Base-by-base conservation (phyloP, 35 echinoderm and acorn worm genomes). In the Anneissia japonica region DNA sequence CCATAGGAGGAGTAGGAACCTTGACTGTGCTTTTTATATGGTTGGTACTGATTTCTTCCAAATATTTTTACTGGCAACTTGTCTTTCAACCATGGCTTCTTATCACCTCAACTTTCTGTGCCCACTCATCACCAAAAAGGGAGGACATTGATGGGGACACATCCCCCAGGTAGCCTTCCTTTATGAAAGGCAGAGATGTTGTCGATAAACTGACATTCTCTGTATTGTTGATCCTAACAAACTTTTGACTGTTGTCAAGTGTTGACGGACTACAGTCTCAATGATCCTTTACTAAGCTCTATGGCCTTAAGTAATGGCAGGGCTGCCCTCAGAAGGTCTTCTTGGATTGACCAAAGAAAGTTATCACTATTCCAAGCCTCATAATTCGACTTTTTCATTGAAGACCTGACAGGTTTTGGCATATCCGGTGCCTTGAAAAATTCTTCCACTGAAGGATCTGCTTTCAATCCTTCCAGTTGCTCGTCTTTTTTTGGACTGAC, bases 391-490 rank as follows among this genome's bases (percentile, higher is more conserved):
- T n/a, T n/a, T n/a, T n/a, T n/a, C n/a, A n/a, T n/a, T n/a, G n/a
- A n/a, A n/a, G n/a, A n/a, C n/a, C n/a, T n/a, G n/a, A n/a, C n/a
- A n/a, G n/a, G n/a, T n/a, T n/a, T n/a, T n/a, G n/a, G n/a, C n/a
- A n/a, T n/a, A n/a, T n/a, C n/a, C n/a, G n/a, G n/a, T 6, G 84
- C 84, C 34, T 86, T 86, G 35, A 86, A 86, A 86, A 30, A 86
- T 37, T 39, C 4, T 23, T 3, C 35, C n/a, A 86, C 74, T 38
- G 74, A 86, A n/a, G 37, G 29, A 77, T 86, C 74, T 12, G 74
- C 74, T 4, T 34, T 76, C 14, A 86, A 33, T 7, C 32, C 30
- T 32, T 30, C 39, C 36, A 77, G n/a, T 40, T 77, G 39, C 40
- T 86, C 73, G 26, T 76, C 72, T 39, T 76, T 77, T 35, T 86